These are phyloP conservation scores for Metalampra italica DNA, from an alignment of 2,888 invertebrate species.

Conservation along the genomic window DNA sequence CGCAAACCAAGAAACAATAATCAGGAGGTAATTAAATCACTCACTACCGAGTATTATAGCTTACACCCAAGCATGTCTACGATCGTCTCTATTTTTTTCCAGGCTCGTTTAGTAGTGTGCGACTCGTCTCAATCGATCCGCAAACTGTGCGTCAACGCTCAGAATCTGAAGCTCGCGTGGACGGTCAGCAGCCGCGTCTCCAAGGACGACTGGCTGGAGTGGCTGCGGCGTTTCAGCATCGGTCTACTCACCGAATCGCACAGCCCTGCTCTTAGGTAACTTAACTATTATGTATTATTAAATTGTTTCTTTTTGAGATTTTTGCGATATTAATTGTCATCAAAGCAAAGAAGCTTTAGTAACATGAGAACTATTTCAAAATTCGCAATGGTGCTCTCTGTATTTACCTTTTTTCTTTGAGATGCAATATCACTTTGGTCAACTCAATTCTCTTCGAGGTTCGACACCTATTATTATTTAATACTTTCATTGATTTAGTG, in stretches of 20 bases:
- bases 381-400: too few relatives aligned
- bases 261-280: conserved; percentile 91
- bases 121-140: conserved; percentile 86
- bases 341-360: too few relatives aligned
- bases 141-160: conserved; percentile 88
- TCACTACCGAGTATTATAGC: neutral
- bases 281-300: conserved; percentile 2
- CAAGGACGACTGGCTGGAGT: conserved; percentile 99
- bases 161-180: conserved; percentile 93
- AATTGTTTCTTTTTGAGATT: neutral
- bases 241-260: conserved; percentile 97
- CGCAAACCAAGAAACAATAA: conserved; percentile 83
- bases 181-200: conserved; percentile 95
- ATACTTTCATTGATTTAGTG: too few relatives aligned
- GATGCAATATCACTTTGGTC: too few relatives aligned
- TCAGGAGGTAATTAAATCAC: conserved; percentile 77
- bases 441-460: too few relatives aligned
- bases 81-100: neutral
- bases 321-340: too few relatives aligned
- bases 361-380: too few relatives aligned
- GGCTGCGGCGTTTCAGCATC: conserved; percentile 94
- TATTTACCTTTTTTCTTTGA: too few relatives aligned
- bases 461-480: too few relatives aligned
- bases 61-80: too few relatives aligned
- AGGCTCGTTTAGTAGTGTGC: conserved; percentile 67